Evolutionary conservation across 2,113 vertebrate species (phyloP).

Genomic region (Lamprotornis superbus): DNA sequence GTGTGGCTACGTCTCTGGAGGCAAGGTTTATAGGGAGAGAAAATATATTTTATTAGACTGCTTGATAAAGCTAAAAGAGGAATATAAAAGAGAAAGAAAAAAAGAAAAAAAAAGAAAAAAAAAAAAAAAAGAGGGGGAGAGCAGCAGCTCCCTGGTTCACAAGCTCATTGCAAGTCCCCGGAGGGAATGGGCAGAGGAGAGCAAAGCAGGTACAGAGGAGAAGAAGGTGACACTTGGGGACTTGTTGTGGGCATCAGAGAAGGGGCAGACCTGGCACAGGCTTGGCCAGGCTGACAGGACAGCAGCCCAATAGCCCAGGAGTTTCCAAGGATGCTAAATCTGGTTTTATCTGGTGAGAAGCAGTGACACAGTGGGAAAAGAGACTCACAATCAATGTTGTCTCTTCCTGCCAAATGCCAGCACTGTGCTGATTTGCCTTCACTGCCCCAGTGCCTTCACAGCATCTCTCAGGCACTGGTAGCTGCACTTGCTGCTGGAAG

Average conservation of each 20-base stretch:
- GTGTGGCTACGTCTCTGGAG: constrained; percentile 9
- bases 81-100: not conserved
- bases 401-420: not conserved
- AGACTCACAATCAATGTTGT: not conserved
- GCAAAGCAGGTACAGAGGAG: not conserved
- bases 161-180: not conserved
- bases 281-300: not conserved
- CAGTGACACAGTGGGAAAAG: accelerated
- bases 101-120: not conserved
- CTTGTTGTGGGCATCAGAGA: not conserved
- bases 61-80: constrained; percentile 22
- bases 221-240: not conserved
- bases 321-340: not conserved
- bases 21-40: constrained; percentile 58
- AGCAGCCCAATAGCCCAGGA: not conserved
- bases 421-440: not conserved
- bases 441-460: not conserved
- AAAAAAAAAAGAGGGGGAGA: not conserved
- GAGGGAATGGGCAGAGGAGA: not conserved
- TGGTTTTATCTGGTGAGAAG: not conserved
- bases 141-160: not conserved
- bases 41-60: constrained; percentile 44
- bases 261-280: not conserved
- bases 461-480: not conserved
- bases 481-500: not conserved